A percentile compares a stretch with the other conserved stretches of the same genome.
Evolutionary conservation across 2,113 vertebrate genomes (phyloP).

Genomic region (Sporophila hypoxantha): DNA sequence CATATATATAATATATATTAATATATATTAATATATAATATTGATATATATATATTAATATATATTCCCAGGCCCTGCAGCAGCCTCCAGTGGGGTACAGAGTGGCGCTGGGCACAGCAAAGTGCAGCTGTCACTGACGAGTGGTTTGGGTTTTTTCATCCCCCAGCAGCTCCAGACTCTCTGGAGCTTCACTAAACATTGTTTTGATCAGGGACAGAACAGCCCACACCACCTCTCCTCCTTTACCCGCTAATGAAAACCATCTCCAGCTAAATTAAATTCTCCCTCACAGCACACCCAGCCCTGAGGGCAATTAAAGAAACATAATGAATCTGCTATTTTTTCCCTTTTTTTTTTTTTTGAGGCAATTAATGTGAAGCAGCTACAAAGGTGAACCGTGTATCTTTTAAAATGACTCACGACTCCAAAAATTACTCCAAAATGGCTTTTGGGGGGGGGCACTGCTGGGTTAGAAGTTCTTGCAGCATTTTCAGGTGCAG

Average conservation of each 20-base stretch:
- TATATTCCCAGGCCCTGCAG: background rate
- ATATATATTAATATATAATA: too few relatives aligned
- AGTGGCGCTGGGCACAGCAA: background rate
- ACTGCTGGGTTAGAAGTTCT: background rate
- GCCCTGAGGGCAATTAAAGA: background rate
- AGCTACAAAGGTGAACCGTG: background rate
- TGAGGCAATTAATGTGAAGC: background rate
- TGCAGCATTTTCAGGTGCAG: background rate
- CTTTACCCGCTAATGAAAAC: background rate
- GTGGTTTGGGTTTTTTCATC: background rate
- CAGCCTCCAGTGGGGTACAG: background rate
- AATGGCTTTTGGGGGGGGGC: background rate
- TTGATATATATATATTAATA: too few relatives aligned
- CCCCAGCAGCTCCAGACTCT: background rate
- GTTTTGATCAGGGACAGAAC: background rate
- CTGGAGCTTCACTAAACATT: background rate
- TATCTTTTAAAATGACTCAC: background rate
- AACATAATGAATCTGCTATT: background rate
- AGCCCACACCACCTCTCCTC: background rate
- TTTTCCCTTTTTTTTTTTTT: background rate
- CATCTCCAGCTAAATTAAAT: background rate
- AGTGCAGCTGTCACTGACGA: background rate
- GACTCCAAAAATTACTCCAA: background rate
- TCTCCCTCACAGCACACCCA: background rate
- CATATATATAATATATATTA: too few relatives aligned